Evolutionary conservation across 2,797 vertebrate genomes (phyloP), one percentile per base, ranked within the genome.

Genomic region (Mycteria americana): DNA sequence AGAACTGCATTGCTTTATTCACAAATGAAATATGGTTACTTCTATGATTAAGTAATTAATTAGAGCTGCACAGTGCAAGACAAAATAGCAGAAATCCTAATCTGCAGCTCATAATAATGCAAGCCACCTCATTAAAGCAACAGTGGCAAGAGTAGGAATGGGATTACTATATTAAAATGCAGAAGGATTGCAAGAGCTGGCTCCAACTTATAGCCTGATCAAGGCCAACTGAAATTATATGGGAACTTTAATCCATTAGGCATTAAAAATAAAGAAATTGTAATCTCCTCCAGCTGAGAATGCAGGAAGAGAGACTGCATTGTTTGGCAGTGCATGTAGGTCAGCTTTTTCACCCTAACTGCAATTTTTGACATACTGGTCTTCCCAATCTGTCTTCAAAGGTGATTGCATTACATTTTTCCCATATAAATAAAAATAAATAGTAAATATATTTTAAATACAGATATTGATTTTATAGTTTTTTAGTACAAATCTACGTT

Each of bases 401-500:
- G 65, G 23, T 60, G 68, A 86, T 10, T 79, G 10, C 27, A 23
- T 85, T 92, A 74, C 25, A 46, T 39, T 87, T 85, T 70, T 92
- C 25, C 5, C 19, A 67, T 75, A 83, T 23, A 92, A 95, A 87
- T 91, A 92, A 86, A 94, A 95, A 88, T 78, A 96, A 77, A 81
- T 82, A 93, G 17, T 74, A 91, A 89, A 84, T 92, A 75, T 43
- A 57, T 88, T 90, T 95, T 73, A 93, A 94, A 93, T 93, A 88
- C 6, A 65, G 46, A n/a, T 67, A 79, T 11, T 62, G 2, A 50
- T 63, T 59, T 81, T 76, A 76, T 48, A 70, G 17, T 8, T 77
- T 75, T 96, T 77, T 81, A 86, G 72, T 96, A 94, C 22, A 97
- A 97, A 97, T 78, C 88, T 94, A 89, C 2, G 5, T 84, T 77